Evolutionary conservation across 64 coral and sea anemone species (phyloP), one percentile per base, ranked within the genome.

Genomic region (Astreopora myriophthalma): DNA sequence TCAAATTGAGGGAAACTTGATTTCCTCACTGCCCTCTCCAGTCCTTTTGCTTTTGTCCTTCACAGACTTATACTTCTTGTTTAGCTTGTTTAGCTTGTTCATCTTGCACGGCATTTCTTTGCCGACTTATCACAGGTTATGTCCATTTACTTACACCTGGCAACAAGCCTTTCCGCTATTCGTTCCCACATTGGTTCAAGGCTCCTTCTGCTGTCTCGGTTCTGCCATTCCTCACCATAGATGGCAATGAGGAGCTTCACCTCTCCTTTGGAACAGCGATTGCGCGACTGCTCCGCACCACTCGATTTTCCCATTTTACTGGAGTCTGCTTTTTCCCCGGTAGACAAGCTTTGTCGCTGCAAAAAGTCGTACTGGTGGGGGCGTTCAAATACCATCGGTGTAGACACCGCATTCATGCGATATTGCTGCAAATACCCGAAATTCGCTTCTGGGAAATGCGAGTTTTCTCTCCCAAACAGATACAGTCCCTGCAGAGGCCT

Each of bases 101-200:
- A n/a, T n/a, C n/a, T n/a, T n/a, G n/a, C 63, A 17, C 42, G 23
- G 12, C 55, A 89, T 3, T 89, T 60, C 63, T 89, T 89, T 10
- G 71, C 71, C 32, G 22, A 76, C 55, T 89, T 88, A 19, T 89
- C 51, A 28, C 52, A 58, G 7, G 9, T 22, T 24, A 60, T 60
- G 34, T 38, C 25, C 14, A 77, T 29, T 67, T 89, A 71, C 64
- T 76, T 55, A 65, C 32, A 42, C 52, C 76, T 71, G 16, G 19
- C 27, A 24, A 44, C 75, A 17, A 89, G 34, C 36, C 33, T 34
- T 0, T 9, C 40, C 7, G 31, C 87, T 39, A 66, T 42, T 77
- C 34, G 75, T 11, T 76, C 87, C 87, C 87, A 89, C 87, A 89
- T 89, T 16, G 87, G 28, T 20, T 89, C 87, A 16, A 89, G 20